Evolutionary conservation across 2,113 vertebrate genomes (phyloP).

Genomic region (Tamias sibiricus): DNA sequence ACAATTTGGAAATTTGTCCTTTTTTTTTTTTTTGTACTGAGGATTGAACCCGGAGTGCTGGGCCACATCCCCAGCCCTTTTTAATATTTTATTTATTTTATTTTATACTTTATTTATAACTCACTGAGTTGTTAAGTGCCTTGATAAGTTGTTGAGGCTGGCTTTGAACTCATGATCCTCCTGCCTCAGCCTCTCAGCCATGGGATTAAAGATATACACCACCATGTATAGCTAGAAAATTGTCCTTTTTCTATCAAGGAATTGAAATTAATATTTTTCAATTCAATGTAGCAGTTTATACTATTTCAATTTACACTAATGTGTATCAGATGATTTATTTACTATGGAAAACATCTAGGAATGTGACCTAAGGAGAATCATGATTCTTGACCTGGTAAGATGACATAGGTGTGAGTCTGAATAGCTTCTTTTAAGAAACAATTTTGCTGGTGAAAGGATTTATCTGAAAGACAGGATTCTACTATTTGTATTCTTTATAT

Average conservation of each 20-base stretch:
- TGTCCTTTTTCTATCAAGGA: not conserved
- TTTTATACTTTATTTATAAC: too few relatives aligned
- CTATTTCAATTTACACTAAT: not conserved
- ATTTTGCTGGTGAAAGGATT: slow-evolving; percentile 17
- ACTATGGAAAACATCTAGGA: not conserved
- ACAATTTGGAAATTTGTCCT: not conserved
- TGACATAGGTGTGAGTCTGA: not conserved
- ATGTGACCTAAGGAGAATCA: not conserved
- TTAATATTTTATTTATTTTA: too few relatives aligned
- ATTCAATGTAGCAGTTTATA: not conserved
- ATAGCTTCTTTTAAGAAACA: not conserved
- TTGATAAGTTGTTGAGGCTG: too few relatives aligned
- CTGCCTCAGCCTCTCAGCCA: too few relatives aligned
- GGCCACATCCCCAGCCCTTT: too few relatives aligned
- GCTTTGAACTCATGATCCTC: too few relatives aligned
- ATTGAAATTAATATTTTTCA: not conserved
- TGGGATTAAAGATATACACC: too few relatives aligned
- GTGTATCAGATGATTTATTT: not conserved
- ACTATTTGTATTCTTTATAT: not conserved
- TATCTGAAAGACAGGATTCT: not conserved
- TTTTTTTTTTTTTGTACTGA: not conserved
- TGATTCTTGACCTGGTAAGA: not conserved
- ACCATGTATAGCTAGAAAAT: not conserved
- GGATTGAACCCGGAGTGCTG: too few relatives aligned
- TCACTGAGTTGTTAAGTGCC: too few relatives aligned